These are phyloP conservation scores for Heliconius hortense DNA, from an alignment of 2,888 invertebrate genomes.

Conservation along the genomic window DNA sequence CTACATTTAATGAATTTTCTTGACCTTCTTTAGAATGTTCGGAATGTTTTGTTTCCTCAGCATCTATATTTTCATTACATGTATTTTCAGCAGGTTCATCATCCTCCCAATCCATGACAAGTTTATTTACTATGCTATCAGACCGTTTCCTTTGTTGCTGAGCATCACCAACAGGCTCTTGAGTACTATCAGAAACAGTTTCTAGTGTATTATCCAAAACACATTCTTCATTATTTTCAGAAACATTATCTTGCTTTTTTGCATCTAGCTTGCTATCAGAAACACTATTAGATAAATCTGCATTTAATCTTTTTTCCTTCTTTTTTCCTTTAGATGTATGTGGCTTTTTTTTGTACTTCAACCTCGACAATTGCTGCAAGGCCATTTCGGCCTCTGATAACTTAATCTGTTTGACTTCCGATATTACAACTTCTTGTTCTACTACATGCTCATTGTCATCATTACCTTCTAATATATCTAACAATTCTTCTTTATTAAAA, in stretches of 20 bases:
- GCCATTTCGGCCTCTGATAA: conserved; percentile 64
- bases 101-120: conserved; percentile 81
- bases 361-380: conserved; percentile 64
- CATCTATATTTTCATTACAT: conserved; percentile 35
- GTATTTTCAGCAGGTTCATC: conserved; percentile 63
- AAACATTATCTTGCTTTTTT: conserved; percentile 38
- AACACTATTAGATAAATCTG: conserved; percentile 44
- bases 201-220: conserved; percentile 42
- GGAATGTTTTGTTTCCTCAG: conserved; percentile 46
- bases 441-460: conserved; percentile 57
- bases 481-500: conserved; percentile 74
- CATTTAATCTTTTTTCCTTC: conserved; percentile 41
- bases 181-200: conserved; percentile 35
- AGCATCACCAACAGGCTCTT: conserved; percentile 15
- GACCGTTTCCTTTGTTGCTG: conserved; percentile 46
- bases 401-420: conserved; percentile 43
- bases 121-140: conserved; percentile 72
- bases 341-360: conserved; percentile 48
- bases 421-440: conserved; percentile 23
- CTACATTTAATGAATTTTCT: conserved; percentile 48
- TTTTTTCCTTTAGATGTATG: conserved; percentile 41
- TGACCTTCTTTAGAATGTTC: conserved; percentile 49
- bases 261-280: conserved; percentile 42
- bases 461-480: conserved; percentile 76
- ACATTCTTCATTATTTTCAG: conserved; percentile 36